A percentile compares a stretch with the other conserved stretches of the same genome.
Conservation (phyloP, 2,888 invertebrate genomes). For the Ophioninae sp. region DNA sequence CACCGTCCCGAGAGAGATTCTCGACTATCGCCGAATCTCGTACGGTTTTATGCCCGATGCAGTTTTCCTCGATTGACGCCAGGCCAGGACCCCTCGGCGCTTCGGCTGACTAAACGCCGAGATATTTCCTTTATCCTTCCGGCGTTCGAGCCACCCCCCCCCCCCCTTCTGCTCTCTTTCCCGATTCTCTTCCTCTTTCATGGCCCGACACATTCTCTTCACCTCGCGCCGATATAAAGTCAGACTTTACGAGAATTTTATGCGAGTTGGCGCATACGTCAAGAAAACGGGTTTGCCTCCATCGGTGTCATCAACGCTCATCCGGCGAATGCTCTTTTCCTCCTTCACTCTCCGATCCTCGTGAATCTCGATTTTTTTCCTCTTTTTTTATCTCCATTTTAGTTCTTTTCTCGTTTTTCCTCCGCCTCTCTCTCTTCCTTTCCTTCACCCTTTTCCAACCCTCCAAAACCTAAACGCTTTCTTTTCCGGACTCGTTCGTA, state of each 20-base stretch:
- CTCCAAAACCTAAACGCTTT: too few species aligned
- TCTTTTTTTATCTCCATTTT: too few species aligned
- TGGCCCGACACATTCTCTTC: slow-evolving; percentile 43
- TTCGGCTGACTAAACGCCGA: slow-evolving; percentile 58
- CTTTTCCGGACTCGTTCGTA: too few species aligned
- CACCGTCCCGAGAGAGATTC: slow-evolving; percentile 27
- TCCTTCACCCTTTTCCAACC: too few species aligned
- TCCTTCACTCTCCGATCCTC: too few species aligned
- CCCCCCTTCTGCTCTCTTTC: background rate
- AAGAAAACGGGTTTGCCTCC: slow-evolving; percentile 54
- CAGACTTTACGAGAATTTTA: slow-evolving; percentile 59
- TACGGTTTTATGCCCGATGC: slow-evolving; percentile 3
- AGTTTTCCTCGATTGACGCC: slow-evolving; percentile 27
- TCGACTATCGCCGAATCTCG: slow-evolving; percentile 24
- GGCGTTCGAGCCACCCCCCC: background rate
- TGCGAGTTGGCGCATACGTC: slow-evolving; percentile 57
- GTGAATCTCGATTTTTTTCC: too few species aligned
- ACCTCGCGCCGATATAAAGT: slow-evolving; percentile 23
- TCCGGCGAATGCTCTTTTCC: slow-evolving; percentile 38
- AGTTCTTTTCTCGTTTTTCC: too few species aligned
- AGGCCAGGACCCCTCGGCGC: slow-evolving; percentile 24
- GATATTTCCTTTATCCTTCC: slow-evolving; percentile 36
- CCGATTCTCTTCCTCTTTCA: background rate
- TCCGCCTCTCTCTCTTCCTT: too few species aligned
- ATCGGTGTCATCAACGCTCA: slow-evolving; percentile 45